These are phyloP conservation scores for Ectemnius continuus DNA, from an alignment of 2,888 invertebrate species.

Conservation along the genomic window DNA sequence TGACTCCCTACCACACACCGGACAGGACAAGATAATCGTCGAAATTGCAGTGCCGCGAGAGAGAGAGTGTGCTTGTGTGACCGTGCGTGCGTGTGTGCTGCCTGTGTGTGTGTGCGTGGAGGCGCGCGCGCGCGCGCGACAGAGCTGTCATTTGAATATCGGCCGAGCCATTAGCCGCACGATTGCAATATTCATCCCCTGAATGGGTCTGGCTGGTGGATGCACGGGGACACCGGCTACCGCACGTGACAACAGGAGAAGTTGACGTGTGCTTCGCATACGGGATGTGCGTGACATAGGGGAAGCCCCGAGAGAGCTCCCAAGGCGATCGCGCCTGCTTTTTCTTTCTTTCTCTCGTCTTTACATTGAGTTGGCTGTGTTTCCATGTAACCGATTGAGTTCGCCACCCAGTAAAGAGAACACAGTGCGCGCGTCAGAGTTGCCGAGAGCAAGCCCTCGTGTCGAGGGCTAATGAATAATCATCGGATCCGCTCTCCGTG, in stretches of 20 bases:
- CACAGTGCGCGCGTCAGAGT: too few relatives aligned
- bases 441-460: too few relatives aligned
- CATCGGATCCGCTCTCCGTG: too few relatives aligned
- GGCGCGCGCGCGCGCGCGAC: neutral
- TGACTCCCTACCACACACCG: neutral
- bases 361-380: too few relatives aligned
- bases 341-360: too few relatives aligned
- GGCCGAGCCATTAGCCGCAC: neutral
- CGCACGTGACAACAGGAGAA: neutral
- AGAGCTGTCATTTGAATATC: neutral
- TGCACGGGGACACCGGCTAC: neutral
- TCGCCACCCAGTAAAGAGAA: too few relatives aligned
- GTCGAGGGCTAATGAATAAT: too few relatives aligned
- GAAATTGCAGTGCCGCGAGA: neutral
- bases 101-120: too few relatives aligned
- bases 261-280: neutral
- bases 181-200: conserved; percentile 7
- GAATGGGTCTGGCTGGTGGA: neutral
- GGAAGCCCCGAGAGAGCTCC: neutral
- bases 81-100: too few relatives aligned
- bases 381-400: too few relatives aligned
- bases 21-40: neutral
- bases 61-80: too few relatives aligned
- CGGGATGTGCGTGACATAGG: conserved; percentile 5
- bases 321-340: too few relatives aligned